phyloP scores from a whole-genome alignment of 2,888 invertebrate species.

The Ceramica pisi region DNA sequence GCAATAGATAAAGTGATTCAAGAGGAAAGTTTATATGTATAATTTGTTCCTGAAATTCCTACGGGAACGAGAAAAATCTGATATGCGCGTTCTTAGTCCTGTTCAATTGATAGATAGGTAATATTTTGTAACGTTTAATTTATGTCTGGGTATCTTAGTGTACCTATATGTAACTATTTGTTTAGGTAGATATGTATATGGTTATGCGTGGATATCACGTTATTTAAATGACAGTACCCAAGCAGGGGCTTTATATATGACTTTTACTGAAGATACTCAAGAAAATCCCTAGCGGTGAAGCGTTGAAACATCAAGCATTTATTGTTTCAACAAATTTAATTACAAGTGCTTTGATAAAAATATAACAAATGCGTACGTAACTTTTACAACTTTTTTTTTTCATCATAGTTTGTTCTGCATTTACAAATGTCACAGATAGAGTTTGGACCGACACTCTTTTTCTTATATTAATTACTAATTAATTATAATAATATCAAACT shows the following conservation, averaged over 20 bases:
- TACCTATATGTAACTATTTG: too few species aligned
- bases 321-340: slow-evolving; percentile 9
- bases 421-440: slow-evolving; percentile 14
- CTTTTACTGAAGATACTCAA: neutral
- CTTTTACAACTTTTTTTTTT: neutral
- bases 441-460: neutral
- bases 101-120: too few species aligned
- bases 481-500: slow-evolving; percentile 20
- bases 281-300: neutral
- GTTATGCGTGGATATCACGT: neutral
- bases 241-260: neutral
- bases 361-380: slow-evolving; percentile 30
- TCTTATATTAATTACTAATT: slow-evolving; percentile 20
- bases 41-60: too few species aligned
- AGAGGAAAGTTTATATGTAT: too few species aligned
- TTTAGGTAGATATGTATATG: too few species aligned
- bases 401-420: slow-evolving; percentile 49
- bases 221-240: neutral
- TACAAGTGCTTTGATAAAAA: slow-evolving; percentile 18
- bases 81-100: too few species aligned
- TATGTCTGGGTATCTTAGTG: too few species aligned
- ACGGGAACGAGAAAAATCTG: too few species aligned
- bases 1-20: too few species aligned
- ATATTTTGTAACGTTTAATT: too few species aligned
- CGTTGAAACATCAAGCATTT: neutral